A percentile compares a stretch with the other conserved stretches of the same genome.
Evolutionary conservation across 2,888 invertebrate species (phyloP).

Genomic region (Germaria angustata): DNA sequence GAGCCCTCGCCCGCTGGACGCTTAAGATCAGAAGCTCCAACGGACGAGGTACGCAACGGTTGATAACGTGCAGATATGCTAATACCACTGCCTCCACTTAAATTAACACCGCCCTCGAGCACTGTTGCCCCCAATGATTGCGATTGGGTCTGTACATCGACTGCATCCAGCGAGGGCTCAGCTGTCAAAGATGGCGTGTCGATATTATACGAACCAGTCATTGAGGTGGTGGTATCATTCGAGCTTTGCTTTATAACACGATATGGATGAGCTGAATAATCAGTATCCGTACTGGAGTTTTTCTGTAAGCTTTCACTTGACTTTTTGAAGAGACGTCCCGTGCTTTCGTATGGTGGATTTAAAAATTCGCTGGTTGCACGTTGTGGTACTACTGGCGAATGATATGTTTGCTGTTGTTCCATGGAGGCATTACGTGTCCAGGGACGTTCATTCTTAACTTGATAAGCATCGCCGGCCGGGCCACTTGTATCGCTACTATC

Average conservation of each 20-base stretch:
- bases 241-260: conserved; percentile 80
- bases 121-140: conserved; percentile 41
- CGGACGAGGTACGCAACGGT: conserved; percentile 76
- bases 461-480: conserved; percentile 70
- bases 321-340: conserved; percentile 77
- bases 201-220: conserved; percentile 79
- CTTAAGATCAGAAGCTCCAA: conserved; percentile 75
- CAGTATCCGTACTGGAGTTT: conserved; percentile 80
- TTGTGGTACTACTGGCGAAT: conserved; percentile 74
- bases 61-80: conserved; percentile 73
- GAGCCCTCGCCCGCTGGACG: conserved; percentile 71
- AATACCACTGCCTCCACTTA: conserved; percentile 65
- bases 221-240: conserved; percentile 80
- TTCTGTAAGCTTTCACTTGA: conserved; percentile 80
- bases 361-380: conserved; percentile 78
- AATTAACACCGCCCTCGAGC: conserved; percentile 68
- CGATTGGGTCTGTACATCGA: conserved; percentile 71
- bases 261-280: conserved; percentile 80
- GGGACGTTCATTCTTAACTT: conserved; percentile 75
- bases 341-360: conserved; percentile 77
- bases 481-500: conserved; percentile 71
- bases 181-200: conserved; percentile 79
- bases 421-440: conserved; percentile 77
- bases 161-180: conserved; percentile 78
- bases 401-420: conserved; percentile 76